phyloP scores from a whole-genome alignment of 2,113 vertebrate genomes.

The Macrotis lagotis region DNA sequence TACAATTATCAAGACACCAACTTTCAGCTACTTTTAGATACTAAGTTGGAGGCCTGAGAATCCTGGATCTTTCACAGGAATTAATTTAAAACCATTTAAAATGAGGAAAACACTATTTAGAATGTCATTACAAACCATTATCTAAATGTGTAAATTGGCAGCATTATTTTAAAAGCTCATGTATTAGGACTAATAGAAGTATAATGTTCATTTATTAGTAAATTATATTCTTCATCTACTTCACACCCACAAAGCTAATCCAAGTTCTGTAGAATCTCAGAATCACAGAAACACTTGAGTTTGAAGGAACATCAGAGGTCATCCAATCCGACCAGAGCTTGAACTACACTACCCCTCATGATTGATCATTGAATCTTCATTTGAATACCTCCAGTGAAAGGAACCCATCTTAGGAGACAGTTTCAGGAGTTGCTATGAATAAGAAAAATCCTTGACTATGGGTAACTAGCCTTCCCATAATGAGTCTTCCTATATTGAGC shows the following conservation, averaged over 20 bases:
- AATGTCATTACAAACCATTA: neutral
- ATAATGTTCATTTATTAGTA: neutral
- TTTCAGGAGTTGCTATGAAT: neutral
- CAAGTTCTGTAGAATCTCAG: neutral
- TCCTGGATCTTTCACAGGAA: neutral
- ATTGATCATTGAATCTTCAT: neutral
- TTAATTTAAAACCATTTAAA: conserved; percentile 29
- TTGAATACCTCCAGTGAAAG: neutral
- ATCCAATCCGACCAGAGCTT: neutral
- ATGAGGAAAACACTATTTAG: neutral
- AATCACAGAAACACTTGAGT: neutral
- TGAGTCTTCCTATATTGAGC: neutral
- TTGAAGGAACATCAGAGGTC: neutral
- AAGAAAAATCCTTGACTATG: neutral
- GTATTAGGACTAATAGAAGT: conserved; percentile 27
- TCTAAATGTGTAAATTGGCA: conserved; percentile 12
- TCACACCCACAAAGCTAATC: neutral
- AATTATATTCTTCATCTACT: neutral
- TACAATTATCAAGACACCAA: neutral
- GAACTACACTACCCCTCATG: neutral
- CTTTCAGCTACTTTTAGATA: neutral
- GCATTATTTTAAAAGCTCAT: conserved; percentile 29
- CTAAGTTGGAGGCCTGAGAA: neutral
- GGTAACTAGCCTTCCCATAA: neutral
- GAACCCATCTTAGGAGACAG: neutral